These are phyloP conservation scores for Dioctria linearis DNA, from an alignment of 2,888 invertebrate species.

Conservation along the genomic window DNA sequence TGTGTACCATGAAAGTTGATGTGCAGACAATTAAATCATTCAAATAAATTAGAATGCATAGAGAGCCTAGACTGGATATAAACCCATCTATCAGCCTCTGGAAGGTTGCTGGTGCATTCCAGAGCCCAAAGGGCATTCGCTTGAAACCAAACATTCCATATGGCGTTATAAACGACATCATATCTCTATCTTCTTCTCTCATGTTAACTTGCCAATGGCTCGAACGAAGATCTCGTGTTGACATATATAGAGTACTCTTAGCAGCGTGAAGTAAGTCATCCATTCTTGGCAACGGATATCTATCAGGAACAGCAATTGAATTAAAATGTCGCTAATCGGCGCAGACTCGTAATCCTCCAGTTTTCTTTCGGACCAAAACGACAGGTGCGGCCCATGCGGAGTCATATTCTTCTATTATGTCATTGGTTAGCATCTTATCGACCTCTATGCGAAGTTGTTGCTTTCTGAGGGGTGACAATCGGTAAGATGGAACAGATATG, in stretches of 20 bases:
- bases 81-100: constrained; percentile 61
- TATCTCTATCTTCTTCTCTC: constrained; percentile 62
- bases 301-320: constrained; percentile 62
- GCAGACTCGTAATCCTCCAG: constrained; percentile 61
- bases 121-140: constrained; percentile 65
- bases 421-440: constrained; percentile 51
- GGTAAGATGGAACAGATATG: constrained; percentile 43
- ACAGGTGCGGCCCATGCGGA: constrained; percentile 59
- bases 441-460: background rate
- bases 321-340: constrained; percentile 64
- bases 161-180: constrained; percentile 63
- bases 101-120: constrained; percentile 62
- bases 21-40: constrained; percentile 64
- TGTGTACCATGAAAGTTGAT: constrained; percentile 60
- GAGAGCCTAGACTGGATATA: constrained; percentile 47
- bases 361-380: constrained; percentile 60
- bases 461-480: constrained; percentile 5
- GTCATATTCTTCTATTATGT: constrained; percentile 58
- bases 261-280: constrained; percentile 65
- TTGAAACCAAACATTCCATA: constrained; percentile 60
- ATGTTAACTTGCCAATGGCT: constrained; percentile 67
- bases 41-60: constrained; percentile 60
- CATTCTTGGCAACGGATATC: constrained; percentile 65
- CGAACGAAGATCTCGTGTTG: constrained; percentile 65
- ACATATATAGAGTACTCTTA: constrained; percentile 62